These are phyloP conservation scores for Drosophila silvestris DNA, from an alignment of 2,888 invertebrate genomes.

Conservation along the genomic window DNA sequence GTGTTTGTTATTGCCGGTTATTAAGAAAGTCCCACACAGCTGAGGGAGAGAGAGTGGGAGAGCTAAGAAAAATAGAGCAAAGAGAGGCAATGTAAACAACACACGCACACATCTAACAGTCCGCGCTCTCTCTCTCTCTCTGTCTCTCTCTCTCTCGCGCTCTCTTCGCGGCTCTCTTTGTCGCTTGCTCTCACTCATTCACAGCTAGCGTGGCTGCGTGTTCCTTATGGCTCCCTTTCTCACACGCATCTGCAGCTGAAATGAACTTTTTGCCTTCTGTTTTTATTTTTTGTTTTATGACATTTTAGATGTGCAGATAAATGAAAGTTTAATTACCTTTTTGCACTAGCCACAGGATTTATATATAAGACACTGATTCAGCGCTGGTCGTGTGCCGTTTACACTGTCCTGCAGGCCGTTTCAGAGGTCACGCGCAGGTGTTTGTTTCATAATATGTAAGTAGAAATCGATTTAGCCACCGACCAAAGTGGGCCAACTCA, in stretches of 20 bases:
- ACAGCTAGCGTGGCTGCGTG: constrained; percentile 10
- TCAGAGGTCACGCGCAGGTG: constrained; percentile 54
- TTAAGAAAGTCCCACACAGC: constrained; percentile 30
- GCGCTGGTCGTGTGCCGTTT: constrained; percentile 11
- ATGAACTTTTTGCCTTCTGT: constrained; percentile 18
- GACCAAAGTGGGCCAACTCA: constrained; percentile 45
- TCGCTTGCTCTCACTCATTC: constrained; percentile 11
- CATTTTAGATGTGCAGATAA: constrained; percentile 13
- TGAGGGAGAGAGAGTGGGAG: constrained; percentile 10
- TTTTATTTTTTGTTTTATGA: constrained; percentile 3
- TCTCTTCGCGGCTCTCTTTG: constrained; percentile 18
- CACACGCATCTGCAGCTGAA: constrained; percentile 33
- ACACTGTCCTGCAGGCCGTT: constrained; percentile 34
- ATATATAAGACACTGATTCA: constrained; percentile 19
- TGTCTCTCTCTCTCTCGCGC: constrained; percentile 14
- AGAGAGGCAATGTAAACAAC: constrained; percentile 50
- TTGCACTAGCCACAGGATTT: constrained; percentile 19
- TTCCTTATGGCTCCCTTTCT: constrained; percentile 24
- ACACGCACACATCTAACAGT: constrained; percentile 4
- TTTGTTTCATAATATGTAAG: constrained; percentile 76
- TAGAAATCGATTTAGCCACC: constrained; percentile 66
- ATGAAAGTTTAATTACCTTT: constrained; percentile 43
- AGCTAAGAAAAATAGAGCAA: constrained; percentile 15
- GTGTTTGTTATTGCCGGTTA: constrained; percentile 50
- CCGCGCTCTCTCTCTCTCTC: constrained; percentile 20